Conservation (phyloP, 2,113 vertebrate species). For the Mixornis gularis region DNA sequence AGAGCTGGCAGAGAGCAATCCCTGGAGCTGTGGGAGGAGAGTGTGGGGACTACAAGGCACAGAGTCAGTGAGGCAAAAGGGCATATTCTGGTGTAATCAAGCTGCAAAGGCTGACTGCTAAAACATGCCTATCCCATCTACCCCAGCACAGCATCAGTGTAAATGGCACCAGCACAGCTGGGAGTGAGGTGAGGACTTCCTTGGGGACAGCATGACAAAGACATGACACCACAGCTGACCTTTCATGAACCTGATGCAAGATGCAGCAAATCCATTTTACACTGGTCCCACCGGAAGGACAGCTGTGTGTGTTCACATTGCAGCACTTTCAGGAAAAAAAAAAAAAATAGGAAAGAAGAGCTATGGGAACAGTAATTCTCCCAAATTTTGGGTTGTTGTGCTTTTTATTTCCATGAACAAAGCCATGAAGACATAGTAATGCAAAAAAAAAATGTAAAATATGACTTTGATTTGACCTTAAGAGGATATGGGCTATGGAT, state of each 20-base stretch:
- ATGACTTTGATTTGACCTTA: slow-evolving; percentile 54
- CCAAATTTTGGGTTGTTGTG: background rate
- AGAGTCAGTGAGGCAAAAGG: background rate
- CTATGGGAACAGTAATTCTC: background rate
- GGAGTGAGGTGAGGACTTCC: background rate
- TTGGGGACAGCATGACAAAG: background rate
- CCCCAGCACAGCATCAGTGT: background rate
- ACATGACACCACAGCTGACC: background rate
- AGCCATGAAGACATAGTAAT: background rate
- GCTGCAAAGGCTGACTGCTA: background rate
- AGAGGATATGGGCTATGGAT: slow-evolving; percentile 26
- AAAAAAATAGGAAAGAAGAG: background rate
- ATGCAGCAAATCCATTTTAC: background rate
- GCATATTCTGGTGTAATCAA: background rate
- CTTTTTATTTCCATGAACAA: background rate
- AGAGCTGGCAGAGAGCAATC: background rate
- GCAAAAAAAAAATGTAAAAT: slow-evolving; percentile 44
- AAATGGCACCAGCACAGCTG: background rate
- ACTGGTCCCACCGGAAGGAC: background rate
- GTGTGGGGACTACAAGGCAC: background rate
- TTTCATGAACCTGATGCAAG: background rate
- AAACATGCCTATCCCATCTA: background rate
- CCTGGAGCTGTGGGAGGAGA: background rate
- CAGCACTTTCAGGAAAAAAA: background rate
- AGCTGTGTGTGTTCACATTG: background rate